Conservation (phyloP, 2,113 vertebrate genomes). For the Bos taurus region DNA sequence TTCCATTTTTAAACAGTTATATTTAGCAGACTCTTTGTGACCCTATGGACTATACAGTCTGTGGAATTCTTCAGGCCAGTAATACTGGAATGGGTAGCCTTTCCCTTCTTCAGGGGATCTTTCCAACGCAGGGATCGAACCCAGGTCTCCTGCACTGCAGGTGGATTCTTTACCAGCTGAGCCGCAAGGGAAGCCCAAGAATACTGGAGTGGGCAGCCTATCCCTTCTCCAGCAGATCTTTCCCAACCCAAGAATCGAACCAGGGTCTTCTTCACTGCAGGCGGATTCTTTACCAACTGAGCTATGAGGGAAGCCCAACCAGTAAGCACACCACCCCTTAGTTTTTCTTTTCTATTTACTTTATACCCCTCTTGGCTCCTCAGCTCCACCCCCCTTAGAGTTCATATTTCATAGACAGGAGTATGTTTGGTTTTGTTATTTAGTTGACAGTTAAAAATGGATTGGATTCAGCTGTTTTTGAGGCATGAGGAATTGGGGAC, state of each 20-base stretch:
- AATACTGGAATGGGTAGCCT: neutral
- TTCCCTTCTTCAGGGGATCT: neutral
- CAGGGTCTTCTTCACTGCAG: neutral
- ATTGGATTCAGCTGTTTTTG: constrained; percentile 51
- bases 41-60: neutral
- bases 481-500: neutral
- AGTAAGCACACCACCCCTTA: neutral
- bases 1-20: neutral
- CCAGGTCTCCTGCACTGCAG: neutral
- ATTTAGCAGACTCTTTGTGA: neutral
- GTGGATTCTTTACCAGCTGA: neutral
- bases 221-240: neutral
- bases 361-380: neutral
- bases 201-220: neutral
- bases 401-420: neutral
- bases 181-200: neutral
- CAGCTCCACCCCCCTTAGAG: neutral
- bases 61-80: neutral
- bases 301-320: neutral
- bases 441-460: constrained; percentile 38
- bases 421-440: constrained; percentile 41
- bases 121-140: neutral
- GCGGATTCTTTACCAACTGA: neutral
- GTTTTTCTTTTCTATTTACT: constrained; percentile 6
- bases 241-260: neutral